A percentile compares a stretch with the other conserved stretches of the same genome.
Conservation (phyloP, 2,113 vertebrate species). For the Ploceus nigricollis region DNA sequence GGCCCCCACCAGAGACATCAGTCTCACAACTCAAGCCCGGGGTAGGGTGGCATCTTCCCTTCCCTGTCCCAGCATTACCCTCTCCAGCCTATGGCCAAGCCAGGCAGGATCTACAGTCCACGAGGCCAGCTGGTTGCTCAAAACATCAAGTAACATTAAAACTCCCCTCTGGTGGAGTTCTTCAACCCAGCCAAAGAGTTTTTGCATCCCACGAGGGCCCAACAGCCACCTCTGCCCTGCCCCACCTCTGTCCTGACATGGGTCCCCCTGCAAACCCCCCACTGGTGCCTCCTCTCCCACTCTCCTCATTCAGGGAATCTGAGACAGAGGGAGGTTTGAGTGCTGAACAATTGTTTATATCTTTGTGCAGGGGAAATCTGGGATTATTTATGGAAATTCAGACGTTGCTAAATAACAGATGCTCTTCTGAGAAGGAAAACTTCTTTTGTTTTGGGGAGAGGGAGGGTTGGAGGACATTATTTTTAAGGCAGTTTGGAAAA, state of each 20-base stretch:
- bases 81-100: neutral
- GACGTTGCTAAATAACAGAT: slow-evolving; percentile 71
- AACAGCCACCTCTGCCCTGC: neutral
- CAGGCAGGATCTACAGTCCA: neutral
- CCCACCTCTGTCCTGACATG: fast-evolving
- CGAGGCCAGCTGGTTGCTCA: neutral
- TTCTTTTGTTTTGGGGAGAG: slow-evolving; percentile 5
- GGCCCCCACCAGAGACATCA: fast-evolving
- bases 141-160: neutral
- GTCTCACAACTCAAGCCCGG: neutral
- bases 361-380: slow-evolving; percentile 65
- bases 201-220: fast-evolving
- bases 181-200: neutral
- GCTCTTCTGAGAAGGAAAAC: slow-evolving; percentile 46
- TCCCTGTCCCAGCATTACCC: fast-evolving
- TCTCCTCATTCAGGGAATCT: neutral
- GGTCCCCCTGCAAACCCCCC: neutral
- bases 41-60: neutral
- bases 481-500: slow-evolving; percentile 20
- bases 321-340: neutral
- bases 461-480: neutral
- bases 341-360: slow-evolving; percentile 57
- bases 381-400: slow-evolving; percentile 74
- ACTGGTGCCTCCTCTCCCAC: neutral
- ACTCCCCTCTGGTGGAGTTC: neutral